A percentile compares a stretch with the other conserved stretches of the same genome.
phyloP scores from a whole-genome alignment of 1,140 invertebrate genomes.

The Drosophila kurseongensis region DNA sequence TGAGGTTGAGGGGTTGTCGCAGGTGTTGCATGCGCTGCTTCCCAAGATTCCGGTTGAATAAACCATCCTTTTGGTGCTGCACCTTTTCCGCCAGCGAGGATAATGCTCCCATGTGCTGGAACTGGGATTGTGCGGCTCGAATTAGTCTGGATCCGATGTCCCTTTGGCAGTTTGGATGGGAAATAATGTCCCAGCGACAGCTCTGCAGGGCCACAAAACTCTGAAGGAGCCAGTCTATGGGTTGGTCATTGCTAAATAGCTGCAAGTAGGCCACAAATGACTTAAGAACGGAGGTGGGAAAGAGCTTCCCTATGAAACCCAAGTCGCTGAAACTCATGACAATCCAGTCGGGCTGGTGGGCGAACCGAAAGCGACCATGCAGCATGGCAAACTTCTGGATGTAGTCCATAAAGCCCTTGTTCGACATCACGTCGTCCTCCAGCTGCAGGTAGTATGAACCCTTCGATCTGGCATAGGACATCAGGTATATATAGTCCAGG shows the following conservation, averaged over 20 bases:
- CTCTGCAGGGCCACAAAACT: conserved; percentile 37
- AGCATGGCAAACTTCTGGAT: conserved; percentile 11
- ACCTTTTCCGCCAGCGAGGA: conserved; percentile 29
- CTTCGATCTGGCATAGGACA: conserved; percentile 38
- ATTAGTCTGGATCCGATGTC: conserved; percentile 5
- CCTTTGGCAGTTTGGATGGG: neutral
- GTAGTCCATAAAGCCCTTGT: conserved; percentile 29
- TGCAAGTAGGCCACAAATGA: conserved; percentile 17
- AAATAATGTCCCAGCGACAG: conserved; percentile 50
- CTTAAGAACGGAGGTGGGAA: conserved; percentile 15
- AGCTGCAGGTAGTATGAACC: conserved; percentile 53
- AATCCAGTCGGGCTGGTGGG: conserved; percentile 31
- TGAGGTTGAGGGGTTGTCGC: conserved; percentile 32
- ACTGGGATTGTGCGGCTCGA: conserved; percentile 27
- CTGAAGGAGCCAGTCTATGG: conserved; percentile 53
- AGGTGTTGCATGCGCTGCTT: conserved; percentile 30
- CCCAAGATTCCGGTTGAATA: neutral
- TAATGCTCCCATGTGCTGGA: conserved; percentile 24
- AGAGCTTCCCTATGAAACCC: conserved; percentile 50
- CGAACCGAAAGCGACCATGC: conserved; percentile 21
- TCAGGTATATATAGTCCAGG: conserved; percentile 49
- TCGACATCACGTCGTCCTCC: conserved; percentile 32
- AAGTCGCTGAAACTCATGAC: conserved; percentile 52
- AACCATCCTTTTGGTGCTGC: conserved; percentile 6
- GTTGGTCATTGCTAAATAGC: conserved; percentile 44